These are phyloP conservation scores for Amorpha juglandis DNA, from an alignment of 2,888 invertebrate genomes.

Conservation along the genomic window DNA sequence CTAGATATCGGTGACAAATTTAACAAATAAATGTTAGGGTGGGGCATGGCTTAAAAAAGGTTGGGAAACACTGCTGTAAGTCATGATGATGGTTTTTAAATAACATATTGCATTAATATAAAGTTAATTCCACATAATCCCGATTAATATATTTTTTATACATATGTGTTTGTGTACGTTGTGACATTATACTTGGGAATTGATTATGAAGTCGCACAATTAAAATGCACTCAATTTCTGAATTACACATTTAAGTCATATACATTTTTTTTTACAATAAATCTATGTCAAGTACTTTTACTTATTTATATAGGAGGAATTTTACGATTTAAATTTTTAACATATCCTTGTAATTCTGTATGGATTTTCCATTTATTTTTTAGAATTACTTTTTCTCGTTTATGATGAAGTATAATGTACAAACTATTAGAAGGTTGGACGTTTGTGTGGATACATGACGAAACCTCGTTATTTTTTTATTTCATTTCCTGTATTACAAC, in stretches of 20 bases:
- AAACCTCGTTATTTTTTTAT: background rate
- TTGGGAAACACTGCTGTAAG: too few relatives aligned
- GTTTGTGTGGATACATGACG: background rate
- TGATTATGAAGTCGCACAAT: constrained; percentile 19
- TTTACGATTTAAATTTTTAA: constrained; percentile 1
- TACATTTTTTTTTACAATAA: background rate
- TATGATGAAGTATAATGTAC: too few relatives aligned
- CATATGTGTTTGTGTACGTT: background rate
- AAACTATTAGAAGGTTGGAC: background rate
- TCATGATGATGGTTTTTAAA: background rate
- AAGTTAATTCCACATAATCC: background rate
- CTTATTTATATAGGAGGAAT: background rate
- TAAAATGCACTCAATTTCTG: constrained; percentile 1
- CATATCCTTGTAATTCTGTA: background rate
- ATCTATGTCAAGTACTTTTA: background rate
- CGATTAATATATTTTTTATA: background rate
- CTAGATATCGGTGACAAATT: too few relatives aligned
- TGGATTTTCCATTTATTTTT: constrained; percentile 1
- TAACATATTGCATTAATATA: background rate
- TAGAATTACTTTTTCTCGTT: too few relatives aligned
- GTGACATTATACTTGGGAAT: constrained; percentile 3
- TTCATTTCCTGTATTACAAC: background rate
- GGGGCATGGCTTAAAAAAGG: too few relatives aligned
- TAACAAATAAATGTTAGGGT: too few relatives aligned
- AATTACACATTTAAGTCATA: background rate